Evolutionary conservation across 2,797 vertebrate genomes (phyloP).

Genomic region (Ceyx erithaca): DNA sequence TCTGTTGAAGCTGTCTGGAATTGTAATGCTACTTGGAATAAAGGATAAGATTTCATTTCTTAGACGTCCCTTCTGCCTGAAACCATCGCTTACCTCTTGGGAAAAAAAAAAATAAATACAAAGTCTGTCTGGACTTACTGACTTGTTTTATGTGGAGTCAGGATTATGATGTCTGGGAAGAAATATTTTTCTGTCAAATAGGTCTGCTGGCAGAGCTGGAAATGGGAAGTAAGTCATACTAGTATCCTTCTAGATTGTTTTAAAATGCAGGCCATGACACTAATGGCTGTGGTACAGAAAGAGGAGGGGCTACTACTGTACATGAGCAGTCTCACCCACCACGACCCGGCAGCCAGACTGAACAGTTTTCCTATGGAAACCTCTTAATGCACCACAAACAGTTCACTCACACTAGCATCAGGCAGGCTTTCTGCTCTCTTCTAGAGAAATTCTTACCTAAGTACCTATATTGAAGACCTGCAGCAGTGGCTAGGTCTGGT

Average conservation of each 20-base stretch:
- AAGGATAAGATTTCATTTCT: neutral
- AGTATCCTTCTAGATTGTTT: neutral
- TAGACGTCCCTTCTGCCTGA: neutral
- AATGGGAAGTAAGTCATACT: neutral
- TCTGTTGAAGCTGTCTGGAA: neutral
- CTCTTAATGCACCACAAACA: neutral
- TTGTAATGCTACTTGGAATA: neutral
- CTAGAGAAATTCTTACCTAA: neutral
- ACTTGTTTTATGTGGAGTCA: neutral
- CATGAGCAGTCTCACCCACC: neutral
- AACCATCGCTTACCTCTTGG: neutral
- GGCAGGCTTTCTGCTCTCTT: neutral
- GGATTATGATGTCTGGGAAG: neutral
- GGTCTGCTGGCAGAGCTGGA: neutral
- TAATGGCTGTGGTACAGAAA: neutral
- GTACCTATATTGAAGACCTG: neutral
- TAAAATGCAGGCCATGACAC: neutral
- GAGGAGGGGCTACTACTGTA: slow-evolving; percentile 2
- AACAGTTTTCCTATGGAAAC: neutral
- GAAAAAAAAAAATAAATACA: neutral
- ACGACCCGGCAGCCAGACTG: neutral
- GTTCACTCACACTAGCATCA: slow-evolving; percentile 8
- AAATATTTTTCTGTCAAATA: neutral
- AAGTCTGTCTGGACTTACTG: neutral
- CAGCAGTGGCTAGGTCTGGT: neutral